Percentiles rank a stretch among this genome's conserved stretches.
Conservation (phyloP, 2,888 invertebrate species). For the Eupeodes latifasciatus region DNA sequence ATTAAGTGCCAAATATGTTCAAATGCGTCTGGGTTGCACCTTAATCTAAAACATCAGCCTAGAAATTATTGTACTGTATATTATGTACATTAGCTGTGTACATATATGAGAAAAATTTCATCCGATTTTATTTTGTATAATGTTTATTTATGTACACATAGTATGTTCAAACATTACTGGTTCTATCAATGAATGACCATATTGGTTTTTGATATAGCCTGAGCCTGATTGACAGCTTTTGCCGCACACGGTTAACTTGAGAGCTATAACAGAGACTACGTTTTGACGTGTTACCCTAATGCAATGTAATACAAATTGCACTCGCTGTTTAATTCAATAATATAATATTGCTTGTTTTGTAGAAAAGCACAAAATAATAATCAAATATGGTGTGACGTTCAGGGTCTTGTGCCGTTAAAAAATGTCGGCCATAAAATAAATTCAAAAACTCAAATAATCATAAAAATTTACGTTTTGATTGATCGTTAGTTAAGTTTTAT, state of each 20-base stretch:
- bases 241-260: conserved; percentile 17
- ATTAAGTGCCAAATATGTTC: conserved; percentile 59
- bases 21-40: conserved; percentile 46
- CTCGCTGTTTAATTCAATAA: conserved; percentile 46
- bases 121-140: conserved; percentile 28
- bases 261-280: conserved; percentile 16
- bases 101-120: conserved; percentile 40
- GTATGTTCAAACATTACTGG: conserved; percentile 41
- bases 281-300: conserved; percentile 19
- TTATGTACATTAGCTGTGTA: conserved; percentile 1
- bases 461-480: conserved; percentile 66
- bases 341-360: conserved; percentile 46
- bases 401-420: conserved; percentile 47
- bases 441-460: conserved; percentile 25
- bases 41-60: conserved; percentile 64
- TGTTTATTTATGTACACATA: too few species aligned
- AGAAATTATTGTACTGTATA: conserved; percentile 68
- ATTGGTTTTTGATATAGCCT: conserved; percentile 39
- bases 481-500: conserved; percentile 18
- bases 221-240: conserved; percentile 70
- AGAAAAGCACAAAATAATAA: conserved; percentile 17
- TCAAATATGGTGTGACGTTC: conserved; percentile 67
- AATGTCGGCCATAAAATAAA: conserved; percentile 15
- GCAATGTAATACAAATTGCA: conserved; percentile 55
- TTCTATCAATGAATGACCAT: conserved; percentile 68